phyloP scores from a whole-genome alignment of 2,888 invertebrate species.

The Lottia scabra region DNA sequence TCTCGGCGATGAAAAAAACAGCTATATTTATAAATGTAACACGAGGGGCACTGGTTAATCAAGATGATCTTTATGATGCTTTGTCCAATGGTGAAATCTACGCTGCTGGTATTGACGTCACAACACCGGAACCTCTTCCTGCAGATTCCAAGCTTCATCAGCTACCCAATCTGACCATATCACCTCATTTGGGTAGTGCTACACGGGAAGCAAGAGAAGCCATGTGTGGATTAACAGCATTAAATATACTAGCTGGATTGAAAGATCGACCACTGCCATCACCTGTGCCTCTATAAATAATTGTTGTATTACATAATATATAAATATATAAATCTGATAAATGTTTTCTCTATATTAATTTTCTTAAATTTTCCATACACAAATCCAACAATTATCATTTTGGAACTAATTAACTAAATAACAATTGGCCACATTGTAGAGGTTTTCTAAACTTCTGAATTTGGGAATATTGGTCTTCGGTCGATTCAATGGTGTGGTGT shows the following conservation, averaged over 20 bases:
- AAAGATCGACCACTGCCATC: constrained; percentile 77
- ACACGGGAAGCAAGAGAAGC: constrained; percentile 80
- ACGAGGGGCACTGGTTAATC: constrained; percentile 76
- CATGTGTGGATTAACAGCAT: constrained; percentile 83
- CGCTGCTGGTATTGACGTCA: constrained; percentile 92
- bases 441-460: no score
- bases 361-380: no score
- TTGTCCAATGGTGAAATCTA: constrained; percentile 78
- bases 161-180: constrained; percentile 83
- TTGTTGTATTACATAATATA: no score
- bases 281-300: constrained; percentile 22
- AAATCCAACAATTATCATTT: no score
- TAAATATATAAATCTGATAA: no score
- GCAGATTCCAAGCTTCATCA: constrained; percentile 80
- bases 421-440: no score
- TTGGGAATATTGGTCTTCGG: no score
- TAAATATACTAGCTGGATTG: constrained; percentile 83
- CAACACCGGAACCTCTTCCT: constrained; percentile 89
- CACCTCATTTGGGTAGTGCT: constrained; percentile 90
- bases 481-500: no score
- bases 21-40: constrained; percentile 90
- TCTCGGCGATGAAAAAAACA: constrained; percentile 85
- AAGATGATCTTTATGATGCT: constrained; percentile 82
- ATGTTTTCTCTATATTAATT: no score
- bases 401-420: no score